phyloP scores from a whole-genome alignment of 1,140 invertebrate genomes.

The Drosophila tropicalis region DNA sequence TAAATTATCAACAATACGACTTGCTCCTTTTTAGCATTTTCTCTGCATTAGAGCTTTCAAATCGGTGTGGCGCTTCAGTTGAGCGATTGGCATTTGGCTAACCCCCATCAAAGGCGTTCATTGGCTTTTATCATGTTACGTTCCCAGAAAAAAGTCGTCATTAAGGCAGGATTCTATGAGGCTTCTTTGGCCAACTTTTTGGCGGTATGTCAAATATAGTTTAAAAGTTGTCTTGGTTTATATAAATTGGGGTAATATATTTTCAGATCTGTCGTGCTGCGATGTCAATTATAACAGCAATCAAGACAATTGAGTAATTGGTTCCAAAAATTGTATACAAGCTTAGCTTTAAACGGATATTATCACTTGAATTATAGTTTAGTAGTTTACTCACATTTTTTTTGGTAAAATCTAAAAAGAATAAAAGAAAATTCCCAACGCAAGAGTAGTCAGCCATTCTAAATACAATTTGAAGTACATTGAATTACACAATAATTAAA shows the following conservation, averaged over 20 bases:
- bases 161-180: constrained; percentile 76
- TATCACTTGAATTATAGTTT: too few species aligned
- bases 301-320: neutral
- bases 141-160: constrained; percentile 61
- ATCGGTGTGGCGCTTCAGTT: constrained; percentile 64
- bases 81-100: constrained; percentile 60
- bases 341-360: too few species aligned
- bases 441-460: neutral
- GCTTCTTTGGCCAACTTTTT: constrained; percentile 75
- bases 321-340: too few species aligned
- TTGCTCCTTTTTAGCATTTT: neutral
- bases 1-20: too few species aligned
- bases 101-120: constrained; percentile 48
- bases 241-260: neutral
- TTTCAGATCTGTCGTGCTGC: constrained; percentile 61
- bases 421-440: too few species aligned
- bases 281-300: constrained; percentile 52
- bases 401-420: too few species aligned
- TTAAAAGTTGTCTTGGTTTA: neutral
- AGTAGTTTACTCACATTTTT: too few species aligned
- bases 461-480: neutral
- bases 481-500: neutral
- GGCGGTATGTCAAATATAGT: constrained; percentile 42
- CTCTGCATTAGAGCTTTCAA: constrained; percentile 53
- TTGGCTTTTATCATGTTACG: constrained; percentile 67